A percentile compares a stretch with the other conserved stretches of the same genome.
These are phyloP conservation scores for Myanophis thanlyinensis DNA, from an alignment of 2,113 vertebrate genomes.

Conservation along the genomic window DNA sequence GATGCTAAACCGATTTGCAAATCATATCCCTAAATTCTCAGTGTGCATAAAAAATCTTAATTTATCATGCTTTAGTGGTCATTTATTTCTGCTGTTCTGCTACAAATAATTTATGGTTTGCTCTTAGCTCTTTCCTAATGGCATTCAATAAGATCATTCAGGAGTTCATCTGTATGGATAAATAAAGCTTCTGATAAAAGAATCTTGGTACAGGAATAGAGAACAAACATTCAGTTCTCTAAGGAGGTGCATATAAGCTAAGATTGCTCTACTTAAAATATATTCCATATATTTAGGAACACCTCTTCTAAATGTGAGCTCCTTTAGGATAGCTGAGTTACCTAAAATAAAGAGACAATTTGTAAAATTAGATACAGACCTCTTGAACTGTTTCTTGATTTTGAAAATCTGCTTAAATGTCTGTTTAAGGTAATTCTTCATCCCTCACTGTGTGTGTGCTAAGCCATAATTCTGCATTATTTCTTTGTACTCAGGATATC, in stretches of 20 bases:
- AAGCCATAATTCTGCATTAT: background rate
- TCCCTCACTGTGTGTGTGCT: background rate
- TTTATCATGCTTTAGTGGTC: background rate
- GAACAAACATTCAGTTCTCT: background rate
- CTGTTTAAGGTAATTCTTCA: background rate
- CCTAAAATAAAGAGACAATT: background rate
- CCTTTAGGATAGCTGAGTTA: background rate
- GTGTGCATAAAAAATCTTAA: background rate
- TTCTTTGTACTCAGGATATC: conserved; percentile 72
- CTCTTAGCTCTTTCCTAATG: background rate
- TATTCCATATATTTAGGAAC: background rate
- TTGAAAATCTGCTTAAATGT: background rate
- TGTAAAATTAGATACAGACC: background rate
- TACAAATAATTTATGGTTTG: background rate
- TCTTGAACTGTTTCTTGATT: background rate
- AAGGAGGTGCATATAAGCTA: background rate
- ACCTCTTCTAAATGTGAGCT: background rate
- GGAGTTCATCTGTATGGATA: background rate
- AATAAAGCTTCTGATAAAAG: too few species aligned
- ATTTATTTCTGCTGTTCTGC: background rate
- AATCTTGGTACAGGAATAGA: background rate
- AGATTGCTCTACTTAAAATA: background rate
- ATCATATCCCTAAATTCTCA: background rate
- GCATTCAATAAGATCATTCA: background rate
- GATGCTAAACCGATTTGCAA: background rate